Percentiles rank a stretch among this genome's conserved stretches.
phyloP scores from a whole-genome alignment of 2,888 invertebrate genomes.

The Synergus gifuensis region DNA sequence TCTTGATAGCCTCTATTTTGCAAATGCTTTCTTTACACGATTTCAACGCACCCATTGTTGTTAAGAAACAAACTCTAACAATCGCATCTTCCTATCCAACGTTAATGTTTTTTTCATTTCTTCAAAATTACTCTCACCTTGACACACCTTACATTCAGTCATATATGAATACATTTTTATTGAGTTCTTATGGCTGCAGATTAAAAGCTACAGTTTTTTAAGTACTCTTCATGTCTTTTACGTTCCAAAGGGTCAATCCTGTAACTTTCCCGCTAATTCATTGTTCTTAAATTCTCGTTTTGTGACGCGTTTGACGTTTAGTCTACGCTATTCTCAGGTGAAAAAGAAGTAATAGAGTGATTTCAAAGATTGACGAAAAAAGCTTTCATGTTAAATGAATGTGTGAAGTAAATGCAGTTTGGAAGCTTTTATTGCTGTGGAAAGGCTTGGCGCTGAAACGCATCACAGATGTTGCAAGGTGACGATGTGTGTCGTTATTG shows the following conservation, averaged over 20 bases:
- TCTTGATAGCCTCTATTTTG: slow-evolving; percentile 50
- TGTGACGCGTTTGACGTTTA: no score
- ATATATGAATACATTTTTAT: no score
- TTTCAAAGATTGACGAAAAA: not conserved
- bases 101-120: slow-evolving; percentile 1
- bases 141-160: not conserved
- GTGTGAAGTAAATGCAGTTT: slow-evolving; percentile 10
- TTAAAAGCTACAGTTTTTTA: not conserved
- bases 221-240: not conserved
- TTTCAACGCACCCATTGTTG: slow-evolving; percentile 32
- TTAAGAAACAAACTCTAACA: slow-evolving; percentile 15
- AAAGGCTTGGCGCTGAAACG: slow-evolving; percentile 53
- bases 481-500: slow-evolving; percentile 56
- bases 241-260: not conserved
- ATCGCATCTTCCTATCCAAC: not conserved
- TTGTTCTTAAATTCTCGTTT: no score
- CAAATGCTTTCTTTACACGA: slow-evolving; percentile 33
- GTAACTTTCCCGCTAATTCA: no score
- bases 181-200: not conserved
- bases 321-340: no score
- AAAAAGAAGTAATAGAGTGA: not conserved
- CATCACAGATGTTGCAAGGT: slow-evolving; percentile 57
- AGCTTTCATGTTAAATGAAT: slow-evolving; percentile 9
- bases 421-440: not conserved
- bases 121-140: not conserved